These are phyloP conservation scores for Pogoniulus pusillus DNA, from an alignment of 2,797 vertebrate species.

Conservation along the genomic window DNA sequence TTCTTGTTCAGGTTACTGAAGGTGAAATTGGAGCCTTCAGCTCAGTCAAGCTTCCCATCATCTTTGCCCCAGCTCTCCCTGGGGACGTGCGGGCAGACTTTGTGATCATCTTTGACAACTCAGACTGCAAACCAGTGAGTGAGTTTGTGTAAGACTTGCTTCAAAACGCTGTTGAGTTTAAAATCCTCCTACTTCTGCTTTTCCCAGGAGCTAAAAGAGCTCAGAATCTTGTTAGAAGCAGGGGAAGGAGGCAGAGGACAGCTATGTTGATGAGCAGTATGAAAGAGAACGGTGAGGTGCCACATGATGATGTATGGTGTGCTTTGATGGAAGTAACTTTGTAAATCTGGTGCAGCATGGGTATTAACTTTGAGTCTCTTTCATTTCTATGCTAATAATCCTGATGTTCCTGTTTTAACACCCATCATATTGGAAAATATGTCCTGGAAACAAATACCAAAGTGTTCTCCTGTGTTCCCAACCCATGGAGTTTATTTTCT, in stretches of 20 bases:
- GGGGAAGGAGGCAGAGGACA: neutral
- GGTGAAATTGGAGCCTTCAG: slow-evolving; percentile 85
- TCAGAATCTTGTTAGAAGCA: neutral
- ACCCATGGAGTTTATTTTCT: neutral
- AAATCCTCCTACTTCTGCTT: neutral
- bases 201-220: neutral
- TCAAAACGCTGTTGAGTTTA: neutral
- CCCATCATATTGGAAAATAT: neutral
- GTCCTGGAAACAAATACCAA: neutral
- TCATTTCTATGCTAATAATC: neutral
- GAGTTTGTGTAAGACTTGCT: neutral
- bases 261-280: neutral
- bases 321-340: neutral
- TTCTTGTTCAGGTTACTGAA: slow-evolving; percentile 75
- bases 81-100: slow-evolving; percentile 79
- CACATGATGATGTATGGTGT: neutral
- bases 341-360: neutral
- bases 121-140: slow-evolving; percentile 82
- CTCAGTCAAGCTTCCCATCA: slow-evolving; percentile 82
- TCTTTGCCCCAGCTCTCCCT: slow-evolving; percentile 85
- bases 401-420: neutral
- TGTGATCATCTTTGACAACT: slow-evolving; percentile 82
- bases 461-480: neutral
- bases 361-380: neutral
- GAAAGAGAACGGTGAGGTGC: neutral